Conservation (phyloP, 23 tunicate genomes). For the Styela clava region DNA sequence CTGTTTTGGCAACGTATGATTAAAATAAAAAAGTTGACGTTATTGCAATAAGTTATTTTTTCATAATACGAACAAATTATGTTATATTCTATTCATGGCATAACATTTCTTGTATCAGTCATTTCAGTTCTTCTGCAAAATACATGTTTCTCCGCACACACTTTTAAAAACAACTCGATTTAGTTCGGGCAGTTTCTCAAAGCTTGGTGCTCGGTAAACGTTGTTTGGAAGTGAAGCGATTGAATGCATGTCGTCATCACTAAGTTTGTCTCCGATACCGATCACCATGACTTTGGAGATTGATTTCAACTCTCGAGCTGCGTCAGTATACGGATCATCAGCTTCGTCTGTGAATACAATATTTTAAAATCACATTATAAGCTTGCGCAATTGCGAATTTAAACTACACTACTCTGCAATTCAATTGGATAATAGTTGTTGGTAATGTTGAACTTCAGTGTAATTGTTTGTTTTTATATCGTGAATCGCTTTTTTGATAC, state of each 20-base stretch:
- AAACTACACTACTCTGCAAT: no score
- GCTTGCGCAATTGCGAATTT: no score
- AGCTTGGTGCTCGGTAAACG: not conserved
- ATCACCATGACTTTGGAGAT: slow-evolving; percentile 1
- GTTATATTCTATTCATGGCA: no score
- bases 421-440: no score
- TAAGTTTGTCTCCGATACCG: not conserved
- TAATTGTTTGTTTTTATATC: no score
- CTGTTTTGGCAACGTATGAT: no score
- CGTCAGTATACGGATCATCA: not conserved
- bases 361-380: not conserved
- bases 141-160: slow-evolving; percentile 6
- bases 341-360: not conserved
- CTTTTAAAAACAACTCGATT: not conserved
- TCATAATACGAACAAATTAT: no score
- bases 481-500: no score
- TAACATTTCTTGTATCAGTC: no score
- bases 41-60: no score
- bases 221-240: not conserved
- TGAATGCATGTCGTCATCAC: slow-evolving; percentile 11
- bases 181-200: not conserved
- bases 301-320: not conserved
- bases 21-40: no score
- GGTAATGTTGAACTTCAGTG: no score
- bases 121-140: not conserved